A percentile compares a stretch with the other conserved stretches of the same genome.
Conservation (phyloP, 2,113 vertebrate genomes). For the Barnardius zonarius region DNA sequence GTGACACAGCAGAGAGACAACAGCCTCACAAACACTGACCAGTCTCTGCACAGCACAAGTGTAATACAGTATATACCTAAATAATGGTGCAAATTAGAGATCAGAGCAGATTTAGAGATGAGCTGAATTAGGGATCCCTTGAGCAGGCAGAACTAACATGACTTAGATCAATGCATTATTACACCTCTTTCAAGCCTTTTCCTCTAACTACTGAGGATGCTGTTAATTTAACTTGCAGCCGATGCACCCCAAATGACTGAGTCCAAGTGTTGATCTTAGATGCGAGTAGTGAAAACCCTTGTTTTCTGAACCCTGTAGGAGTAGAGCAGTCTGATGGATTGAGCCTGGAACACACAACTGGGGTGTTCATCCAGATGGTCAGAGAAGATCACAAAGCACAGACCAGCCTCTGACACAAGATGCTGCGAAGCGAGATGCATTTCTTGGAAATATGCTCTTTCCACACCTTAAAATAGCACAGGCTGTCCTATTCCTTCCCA, state of each 20-base stretch:
- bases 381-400: neutral
- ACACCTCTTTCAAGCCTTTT: neutral
- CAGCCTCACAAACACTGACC: neutral
- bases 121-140: neutral
- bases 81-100: neutral
- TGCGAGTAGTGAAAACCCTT: neutral
- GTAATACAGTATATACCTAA: neutral
- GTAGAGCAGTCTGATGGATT: neutral
- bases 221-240: neutral
- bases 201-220: neutral
- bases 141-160: neutral
- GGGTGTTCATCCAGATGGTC: neutral
- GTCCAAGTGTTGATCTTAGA: neutral
- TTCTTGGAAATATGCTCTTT: neutral
- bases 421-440: neutral
- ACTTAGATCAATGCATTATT: neutral
- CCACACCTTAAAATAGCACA: neutral
- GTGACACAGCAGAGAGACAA: neutral
- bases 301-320: neutral
- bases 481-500: conserved; percentile 12
- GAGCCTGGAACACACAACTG: neutral
- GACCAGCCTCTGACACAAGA: neutral
- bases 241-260: accelerated
- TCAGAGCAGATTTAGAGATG: neutral
- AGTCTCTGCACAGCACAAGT: neutral